Evolutionary conservation across 2,797 vertebrate genomes (phyloP).

Genomic region (Eulemur rubriventer): DNA sequence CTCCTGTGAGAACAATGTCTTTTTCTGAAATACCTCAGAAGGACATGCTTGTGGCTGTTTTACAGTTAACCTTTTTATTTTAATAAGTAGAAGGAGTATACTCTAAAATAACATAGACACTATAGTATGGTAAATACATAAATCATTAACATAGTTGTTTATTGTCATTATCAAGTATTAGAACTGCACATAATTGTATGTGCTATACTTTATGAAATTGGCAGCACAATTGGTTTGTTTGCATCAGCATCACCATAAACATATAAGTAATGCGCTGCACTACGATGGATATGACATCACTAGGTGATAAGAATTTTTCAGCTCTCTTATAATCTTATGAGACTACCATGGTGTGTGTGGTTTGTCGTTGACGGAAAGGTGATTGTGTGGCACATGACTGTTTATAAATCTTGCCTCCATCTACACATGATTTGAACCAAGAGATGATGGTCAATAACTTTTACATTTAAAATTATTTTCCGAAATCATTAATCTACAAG

Average conservation of each 20-base stretch:
- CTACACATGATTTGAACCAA: neutral
- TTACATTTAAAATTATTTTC: neutral
- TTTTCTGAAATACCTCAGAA: neutral
- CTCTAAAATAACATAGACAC: neutral
- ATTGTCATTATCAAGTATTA: neutral
- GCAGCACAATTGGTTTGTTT: neutral
- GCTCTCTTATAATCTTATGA: neutral
- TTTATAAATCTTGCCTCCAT: neutral
- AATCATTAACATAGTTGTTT: neutral
- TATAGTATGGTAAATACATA: neutral
- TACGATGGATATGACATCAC: neutral
- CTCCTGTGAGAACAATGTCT: neutral
- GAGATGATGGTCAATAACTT: neutral
- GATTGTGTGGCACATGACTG: neutral
- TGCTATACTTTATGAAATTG: neutral
- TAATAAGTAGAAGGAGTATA: neutral
- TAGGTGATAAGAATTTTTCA: neutral
- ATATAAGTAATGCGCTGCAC: neutral
- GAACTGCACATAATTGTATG: neutral
- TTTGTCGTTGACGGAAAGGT: neutral
- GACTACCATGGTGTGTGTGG: neutral
- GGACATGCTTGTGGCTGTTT: neutral
- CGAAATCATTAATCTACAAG: neutral
- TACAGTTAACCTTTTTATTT: neutral
- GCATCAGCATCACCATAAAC: neutral